phyloP scores from a whole-genome alignment of 1,140 invertebrate species.

The Macrosteles quadrilineatus region DNA sequence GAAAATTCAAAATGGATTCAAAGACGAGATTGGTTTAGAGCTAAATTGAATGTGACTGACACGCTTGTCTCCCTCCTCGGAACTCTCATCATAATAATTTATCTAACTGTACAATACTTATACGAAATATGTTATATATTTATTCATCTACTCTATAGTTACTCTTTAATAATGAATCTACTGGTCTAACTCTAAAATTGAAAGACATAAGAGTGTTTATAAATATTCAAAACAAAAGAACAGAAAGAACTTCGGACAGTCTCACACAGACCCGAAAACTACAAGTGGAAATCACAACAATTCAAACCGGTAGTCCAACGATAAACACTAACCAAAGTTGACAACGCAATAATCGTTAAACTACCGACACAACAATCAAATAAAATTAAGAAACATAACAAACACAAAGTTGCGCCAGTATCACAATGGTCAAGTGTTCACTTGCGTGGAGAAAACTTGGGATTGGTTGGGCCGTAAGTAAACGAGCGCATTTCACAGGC shows the following conservation, averaged over 20 bases:
- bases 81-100: too few relatives aligned
- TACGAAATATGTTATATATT: neutral
- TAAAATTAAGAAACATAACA: constrained; percentile 22
- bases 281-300: too few relatives aligned
- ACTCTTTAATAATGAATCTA: constrained; percentile 8
- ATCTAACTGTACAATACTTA: too few relatives aligned
- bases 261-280: too few relatives aligned
- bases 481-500: constrained; percentile 82
- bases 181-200: constrained; percentile 17
- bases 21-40: too few relatives aligned
- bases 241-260: neutral
- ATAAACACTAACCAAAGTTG: too few relatives aligned
- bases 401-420: constrained; percentile 4
- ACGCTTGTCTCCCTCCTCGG: too few relatives aligned
- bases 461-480: constrained; percentile 80
- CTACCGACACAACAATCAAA: neutral
- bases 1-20: too few relatives aligned
- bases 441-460: constrained; percentile 74
- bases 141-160: constrained; percentile 9
- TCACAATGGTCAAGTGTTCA: neutral
- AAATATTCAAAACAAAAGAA: constrained; percentile 4
- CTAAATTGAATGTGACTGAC: too few relatives aligned
- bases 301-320: constrained; percentile 1
- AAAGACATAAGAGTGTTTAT: constrained; percentile 26
- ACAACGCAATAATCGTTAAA: neutral